Evolutionary conservation across 2,888 invertebrate species (phyloP).

Genomic region (Diogma glabrata): DNA sequence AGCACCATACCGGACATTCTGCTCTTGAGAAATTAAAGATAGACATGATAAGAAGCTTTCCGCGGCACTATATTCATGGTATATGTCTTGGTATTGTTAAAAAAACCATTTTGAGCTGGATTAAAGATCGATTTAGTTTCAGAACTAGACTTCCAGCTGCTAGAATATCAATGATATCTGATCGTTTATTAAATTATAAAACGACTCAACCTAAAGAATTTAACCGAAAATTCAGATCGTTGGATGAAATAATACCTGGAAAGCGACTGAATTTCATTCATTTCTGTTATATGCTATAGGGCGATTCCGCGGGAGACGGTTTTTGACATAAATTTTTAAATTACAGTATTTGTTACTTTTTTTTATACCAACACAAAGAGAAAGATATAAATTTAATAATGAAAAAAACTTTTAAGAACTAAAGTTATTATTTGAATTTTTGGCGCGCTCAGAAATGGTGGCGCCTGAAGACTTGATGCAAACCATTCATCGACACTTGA

Average conservation of each 20-base stretch:
- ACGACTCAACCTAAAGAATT: neutral
- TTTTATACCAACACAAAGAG: no score
- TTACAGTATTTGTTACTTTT: no score
- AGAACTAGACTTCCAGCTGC: neutral
- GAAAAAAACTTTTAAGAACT: no score
- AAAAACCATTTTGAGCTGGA: neutral
- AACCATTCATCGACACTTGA: no score
- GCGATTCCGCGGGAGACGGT: no score
- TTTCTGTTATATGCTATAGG: neutral
- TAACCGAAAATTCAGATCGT: neutral
- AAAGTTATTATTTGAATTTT: no score
- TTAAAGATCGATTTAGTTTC: neutral
- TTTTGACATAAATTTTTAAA: no score
- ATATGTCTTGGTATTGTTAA: conserved; percentile 2
- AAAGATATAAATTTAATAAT: no score
- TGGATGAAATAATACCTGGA: neutral
- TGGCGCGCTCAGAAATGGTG: no score
- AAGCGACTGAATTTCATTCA: neutral
- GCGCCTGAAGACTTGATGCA: no score
- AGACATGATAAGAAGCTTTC: conserved; percentile 1
- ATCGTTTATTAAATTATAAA: neutral
- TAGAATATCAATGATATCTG: neutral
- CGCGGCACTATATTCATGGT: conserved; percentile 1
- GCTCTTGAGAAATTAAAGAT: neutral
- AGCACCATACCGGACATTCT: neutral